phyloP scores from a whole-genome alignment of 2,888 invertebrate species.

The Prionchulus punctatus region DNA sequence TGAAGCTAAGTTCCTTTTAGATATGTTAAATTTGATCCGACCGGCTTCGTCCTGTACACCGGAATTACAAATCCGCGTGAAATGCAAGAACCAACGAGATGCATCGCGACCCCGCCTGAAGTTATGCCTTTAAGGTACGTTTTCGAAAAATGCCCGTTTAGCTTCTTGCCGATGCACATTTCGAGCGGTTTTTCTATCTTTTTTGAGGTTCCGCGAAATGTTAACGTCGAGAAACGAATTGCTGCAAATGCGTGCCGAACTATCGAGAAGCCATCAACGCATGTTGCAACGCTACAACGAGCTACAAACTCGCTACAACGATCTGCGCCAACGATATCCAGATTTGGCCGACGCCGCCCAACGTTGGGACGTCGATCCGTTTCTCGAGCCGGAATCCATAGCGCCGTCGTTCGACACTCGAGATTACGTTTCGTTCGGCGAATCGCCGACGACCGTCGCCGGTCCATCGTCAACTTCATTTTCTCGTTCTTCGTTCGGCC shows the following conservation, averaged over 20 bases:
- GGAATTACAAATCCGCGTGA: conserved; percentile 51
- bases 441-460: neutral
- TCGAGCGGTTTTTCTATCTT: neutral
- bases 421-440: neutral
- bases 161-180: neutral
- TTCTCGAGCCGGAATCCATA: neutral
- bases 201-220: conserved; percentile 11
- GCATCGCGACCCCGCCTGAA: conserved; percentile 5
- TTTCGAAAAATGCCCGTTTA: neutral
- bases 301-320: conserved; percentile 2
- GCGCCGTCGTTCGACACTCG: neutral
- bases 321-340: conserved; percentile 1
- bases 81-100: neutral
- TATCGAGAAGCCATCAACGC: conserved; percentile 5
- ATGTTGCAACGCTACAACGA: conserved; percentile 9
- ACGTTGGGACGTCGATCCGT: neutral
- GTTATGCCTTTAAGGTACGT: conserved; percentile 9
- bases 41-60: conserved; percentile 63
- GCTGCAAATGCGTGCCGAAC: conserved; percentile 9
- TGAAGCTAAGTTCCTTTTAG: conserved; percentile 44
- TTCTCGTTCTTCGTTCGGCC: no score
- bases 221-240: conserved; percentile 10
- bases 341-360: neutral
- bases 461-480: neutral
- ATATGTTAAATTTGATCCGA: conserved; percentile 64